Base-by-base conservation (phyloP, 2,888 invertebrate genomes). In the Rhagium mordax region DNA sequence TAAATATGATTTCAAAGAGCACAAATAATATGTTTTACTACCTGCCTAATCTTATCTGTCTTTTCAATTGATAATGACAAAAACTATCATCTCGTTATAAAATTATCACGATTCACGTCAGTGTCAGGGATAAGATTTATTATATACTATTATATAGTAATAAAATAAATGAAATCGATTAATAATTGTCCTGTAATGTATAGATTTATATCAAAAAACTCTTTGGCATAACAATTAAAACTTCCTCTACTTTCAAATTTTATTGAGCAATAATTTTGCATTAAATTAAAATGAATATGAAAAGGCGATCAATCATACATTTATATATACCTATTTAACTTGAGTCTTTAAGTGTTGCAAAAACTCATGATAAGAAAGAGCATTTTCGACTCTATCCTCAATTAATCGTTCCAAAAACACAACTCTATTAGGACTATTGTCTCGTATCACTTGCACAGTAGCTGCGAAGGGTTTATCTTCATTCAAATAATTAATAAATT, bases 321-420 rank as follows among this genome's bases (percentile, higher is more conserved):
- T 71, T 64, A 74, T 71, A 49, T 64, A 74, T 71, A 49, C 55
- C 66, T 94, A 96, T 91, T 96, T 96, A 89, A 97, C 93, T 90
- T 96, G 95, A 83, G 92, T 92, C 89, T 96, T 95, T 83, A 97
- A 90, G 90, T 98, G 97, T 89, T 99, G 98, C 87, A 99, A 91
- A 90, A 99, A 99, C 91, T 99, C 99, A 88, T 97, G 96, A 90
- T 99, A 99, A 80, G 98, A 97, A 89, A 98, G 93, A 67, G 96
- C 94, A 71, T 95, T 95, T 87, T 99, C 99, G 76, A 95, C 93
- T 84, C 98, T 91, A 89, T 99, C 99, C 88, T 99, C 99, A 60
- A 98, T 91, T 84, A 99, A 91, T 82, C 94, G 93, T 85, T 98
- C 96, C 75, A 95, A 93, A 89, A 99, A 98, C 80, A 93, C 87